Evolutionary conservation across 2,888 invertebrate genomes (phyloP).

Genomic region (Pomacea canaliculata): DNA sequence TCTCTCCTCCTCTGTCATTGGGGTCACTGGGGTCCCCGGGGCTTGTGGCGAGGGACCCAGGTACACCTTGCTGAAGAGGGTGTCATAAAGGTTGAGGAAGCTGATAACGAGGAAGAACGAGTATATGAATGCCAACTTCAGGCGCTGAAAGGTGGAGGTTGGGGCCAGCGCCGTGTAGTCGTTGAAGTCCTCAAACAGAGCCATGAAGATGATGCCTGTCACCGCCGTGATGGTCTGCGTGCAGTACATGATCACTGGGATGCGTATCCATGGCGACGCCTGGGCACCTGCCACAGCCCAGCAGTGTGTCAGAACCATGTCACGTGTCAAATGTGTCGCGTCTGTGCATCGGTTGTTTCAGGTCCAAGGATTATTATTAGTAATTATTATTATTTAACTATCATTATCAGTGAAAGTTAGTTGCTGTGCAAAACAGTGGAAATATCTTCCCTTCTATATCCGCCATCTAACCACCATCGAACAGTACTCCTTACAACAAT

Average conservation of each 20-base stretch:
- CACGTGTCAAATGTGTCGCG: not conserved
- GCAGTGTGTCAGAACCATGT: not conserved
- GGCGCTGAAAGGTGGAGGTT: slow-evolving; percentile 9
- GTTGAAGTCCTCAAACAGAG: slow-evolving; percentile 27
- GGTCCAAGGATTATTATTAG: too few species aligned
- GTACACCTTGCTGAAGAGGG: slow-evolving; percentile 13
- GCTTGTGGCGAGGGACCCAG: not conserved
- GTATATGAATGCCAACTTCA: slow-evolving; percentile 29
- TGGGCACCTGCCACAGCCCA: slow-evolving; percentile 47
- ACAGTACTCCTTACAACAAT: too few species aligned
- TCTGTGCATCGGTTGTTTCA: too few species aligned
- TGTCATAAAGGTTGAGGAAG: slow-evolving; percentile 22
- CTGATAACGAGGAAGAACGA: slow-evolving; percentile 18
- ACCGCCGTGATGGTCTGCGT: slow-evolving; percentile 61
- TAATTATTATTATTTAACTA: too few species aligned
- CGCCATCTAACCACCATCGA: too few species aligned
- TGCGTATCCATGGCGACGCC: slow-evolving; percentile 53
- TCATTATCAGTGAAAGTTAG: too few species aligned
- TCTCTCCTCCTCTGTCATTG: not conserved
- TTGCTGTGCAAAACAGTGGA: too few species aligned
- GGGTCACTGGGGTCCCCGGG: not conserved
- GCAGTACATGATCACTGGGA: slow-evolving; percentile 60
- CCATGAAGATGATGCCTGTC: slow-evolving; percentile 24
- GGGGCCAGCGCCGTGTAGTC: slow-evolving; percentile 17
- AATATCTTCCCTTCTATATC: too few species aligned